Evolutionary conservation across 2,113 vertebrate genomes (phyloP).

Genomic region (Solea senegalensis): DNA sequence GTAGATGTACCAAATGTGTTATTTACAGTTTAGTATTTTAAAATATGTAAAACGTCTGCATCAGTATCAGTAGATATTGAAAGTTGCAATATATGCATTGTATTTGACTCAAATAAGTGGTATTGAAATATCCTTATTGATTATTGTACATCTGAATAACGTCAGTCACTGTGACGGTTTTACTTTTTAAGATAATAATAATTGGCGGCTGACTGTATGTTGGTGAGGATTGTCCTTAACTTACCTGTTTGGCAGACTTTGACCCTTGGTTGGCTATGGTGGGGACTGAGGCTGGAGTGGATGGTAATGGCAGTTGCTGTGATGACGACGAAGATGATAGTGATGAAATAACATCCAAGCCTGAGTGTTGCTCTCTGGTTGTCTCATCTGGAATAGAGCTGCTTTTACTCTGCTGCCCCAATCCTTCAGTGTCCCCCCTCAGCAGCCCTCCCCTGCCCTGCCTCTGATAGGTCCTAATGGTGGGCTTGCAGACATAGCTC

Average conservation of each 20-base stretch:
- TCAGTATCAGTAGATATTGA: too few relatives aligned
- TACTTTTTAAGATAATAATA: constrained; percentile 4
- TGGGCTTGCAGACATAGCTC: constrained; percentile 96
- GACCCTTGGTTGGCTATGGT: constrained; percentile 51
- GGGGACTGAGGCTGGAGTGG: constrained; percentile 50
- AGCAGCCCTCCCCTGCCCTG: constrained; percentile 61
- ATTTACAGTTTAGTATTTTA: too few relatives aligned
- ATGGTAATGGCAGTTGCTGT: constrained; percentile 45
- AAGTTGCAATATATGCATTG: too few relatives aligned
- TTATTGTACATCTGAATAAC: constrained; percentile 2
- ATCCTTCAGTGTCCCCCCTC: constrained; percentile 60
- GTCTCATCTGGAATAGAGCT: constrained; percentile 51
- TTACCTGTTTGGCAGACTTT: constrained; percentile 75
- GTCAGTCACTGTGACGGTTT: not conserved
- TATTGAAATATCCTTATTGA: constrained; percentile 7
- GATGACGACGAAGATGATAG: constrained; percentile 30
- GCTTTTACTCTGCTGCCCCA: constrained; percentile 58
- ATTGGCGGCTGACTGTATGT: too few relatives aligned
- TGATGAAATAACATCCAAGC: constrained; percentile 48
- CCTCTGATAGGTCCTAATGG: constrained; percentile 92
- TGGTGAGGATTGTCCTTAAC: constrained; percentile 26
- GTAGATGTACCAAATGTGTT: too few relatives aligned
- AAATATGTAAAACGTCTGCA: too few relatives aligned
- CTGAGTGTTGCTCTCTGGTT: constrained; percentile 62
- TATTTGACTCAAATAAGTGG: too few relatives aligned